Percentiles rank a stretch among this genome's conserved stretches.
phyloP scores from a whole-genome alignment of 30 jellyfish, hydroid and myxozoan genomes.

The Rhopilema esculentum region DNA sequence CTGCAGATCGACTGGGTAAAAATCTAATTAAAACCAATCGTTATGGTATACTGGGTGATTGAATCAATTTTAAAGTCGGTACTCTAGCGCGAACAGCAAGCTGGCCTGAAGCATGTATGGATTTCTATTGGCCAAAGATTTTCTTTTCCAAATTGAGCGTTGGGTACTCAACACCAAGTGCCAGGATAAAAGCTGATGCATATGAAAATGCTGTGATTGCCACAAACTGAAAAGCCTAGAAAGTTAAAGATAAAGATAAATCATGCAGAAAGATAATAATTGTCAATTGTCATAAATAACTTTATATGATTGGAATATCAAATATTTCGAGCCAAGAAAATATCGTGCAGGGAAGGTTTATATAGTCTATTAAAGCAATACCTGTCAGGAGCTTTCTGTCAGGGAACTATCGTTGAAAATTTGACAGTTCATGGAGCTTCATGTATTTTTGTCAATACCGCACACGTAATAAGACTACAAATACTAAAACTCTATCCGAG shows the following conservation, averaged over 20 bases:
- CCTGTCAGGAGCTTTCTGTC: no score
- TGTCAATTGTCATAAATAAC: no score
- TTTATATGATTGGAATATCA: no score
- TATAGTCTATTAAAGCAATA: no score
- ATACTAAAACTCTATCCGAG: no score
- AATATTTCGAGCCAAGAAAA: no score
- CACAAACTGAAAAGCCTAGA: slow-evolving; percentile 78
- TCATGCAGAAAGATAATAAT: background rate
- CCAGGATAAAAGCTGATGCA: slow-evolving; percentile 84
- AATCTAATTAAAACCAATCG: no score
- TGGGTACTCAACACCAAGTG: slow-evolving; percentile 83
- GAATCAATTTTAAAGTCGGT: no score
- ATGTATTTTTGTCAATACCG: background rate
- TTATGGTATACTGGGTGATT: no score
- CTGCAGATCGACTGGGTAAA: no score
- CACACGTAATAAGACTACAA: background rate
- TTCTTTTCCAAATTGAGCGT: slow-evolving; percentile 71
- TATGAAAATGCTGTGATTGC: slow-evolving; percentile 63
- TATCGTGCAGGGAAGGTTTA: no score
- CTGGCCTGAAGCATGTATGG: background rate
- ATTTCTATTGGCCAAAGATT: slow-evolving; percentile 10
- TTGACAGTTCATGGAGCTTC: background rate
- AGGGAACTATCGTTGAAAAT: no score
- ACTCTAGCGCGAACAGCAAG: background rate
- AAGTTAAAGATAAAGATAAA: background rate